Evolutionary conservation across 2,888 invertebrate genomes (phyloP), one percentile per base, ranked within the genome.

Genomic region (Orthosia gracilis): DNA sequence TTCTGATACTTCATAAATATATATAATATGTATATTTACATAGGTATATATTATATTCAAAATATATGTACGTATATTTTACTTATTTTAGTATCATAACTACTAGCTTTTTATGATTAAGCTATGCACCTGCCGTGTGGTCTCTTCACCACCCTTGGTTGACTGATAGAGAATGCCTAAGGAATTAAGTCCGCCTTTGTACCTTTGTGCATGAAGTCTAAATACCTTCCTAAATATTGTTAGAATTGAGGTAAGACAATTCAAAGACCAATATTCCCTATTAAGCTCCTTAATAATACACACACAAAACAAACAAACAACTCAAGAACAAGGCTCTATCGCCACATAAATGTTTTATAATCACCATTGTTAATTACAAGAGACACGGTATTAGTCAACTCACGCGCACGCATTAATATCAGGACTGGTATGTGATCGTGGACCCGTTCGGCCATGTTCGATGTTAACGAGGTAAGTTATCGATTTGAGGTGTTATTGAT

Each of bases 331-430:
- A 76, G 62, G 58, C 31, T 52, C 47, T 21, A 83, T 75, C 78
- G 45, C 52, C 73, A 84, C 76, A 86, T 77, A 61, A 80, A 85
- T 84, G 78, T 82, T 83, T 85, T 80, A 80, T 89, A 89, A 89
- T 88, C 78, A 82, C 85, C 78, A 85, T 87, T 88, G 87, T 89
- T 89, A 89, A 89, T 89, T 89, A 89, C 62, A 80, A 47, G 69
- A 49, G 89, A 84, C 85, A 69, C 63, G 71, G 65, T 57, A 89
- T 89, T 84, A 89, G 73, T 89, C 80, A 87, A 66, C 77, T 63
- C 80, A 68, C 69, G 70, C 75, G 64, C 65, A 72, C 52, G 40
- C 85, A 88, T 88, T 85, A 80, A 84, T 88, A 85, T 47, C 21
- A 11, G 59, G 65, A 80, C 83, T 84, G 81, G 88, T 83, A 85